These are phyloP conservation scores for Tillus elongatus DNA, from an alignment of 2,888 invertebrate species.

Conservation along the genomic window DNA sequence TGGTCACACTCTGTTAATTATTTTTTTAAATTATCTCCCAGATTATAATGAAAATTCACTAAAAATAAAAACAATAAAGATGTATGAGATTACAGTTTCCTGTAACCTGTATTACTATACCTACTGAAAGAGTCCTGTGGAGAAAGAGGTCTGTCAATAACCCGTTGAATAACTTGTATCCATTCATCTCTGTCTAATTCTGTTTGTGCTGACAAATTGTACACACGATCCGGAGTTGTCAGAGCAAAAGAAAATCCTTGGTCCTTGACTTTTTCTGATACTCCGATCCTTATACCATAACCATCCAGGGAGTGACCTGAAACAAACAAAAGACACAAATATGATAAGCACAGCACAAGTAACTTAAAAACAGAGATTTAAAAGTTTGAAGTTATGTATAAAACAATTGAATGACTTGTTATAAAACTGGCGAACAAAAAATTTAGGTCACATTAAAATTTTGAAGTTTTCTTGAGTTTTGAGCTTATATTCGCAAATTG, in stretches of 20 bases:
- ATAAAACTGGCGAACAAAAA: too few species aligned
- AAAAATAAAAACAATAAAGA: too few species aligned
- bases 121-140: constrained; percentile 70
- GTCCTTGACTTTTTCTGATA: constrained; percentile 59
- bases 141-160: constrained; percentile 65
- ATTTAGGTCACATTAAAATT: too few species aligned
- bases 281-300: constrained; percentile 62
- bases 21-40: constrained; percentile 8
- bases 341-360: too few species aligned
- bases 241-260: constrained; percentile 75
- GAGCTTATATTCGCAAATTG: too few species aligned
- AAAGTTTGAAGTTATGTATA: too few species aligned
- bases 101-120: too few species aligned
- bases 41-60: constrained; percentile 12
- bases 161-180: constrained; percentile 66
- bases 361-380: too few species aligned
- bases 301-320: constrained; percentile 65
- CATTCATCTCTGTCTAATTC: constrained; percentile 72
- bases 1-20: too few species aligned
- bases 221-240: constrained; percentile 69
- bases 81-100: too few species aligned
- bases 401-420: too few species aligned
- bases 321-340: constrained; percentile 13
- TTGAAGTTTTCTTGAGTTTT: too few species aligned
- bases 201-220: constrained; percentile 65